Conservation (phyloP, 2,888 invertebrate genomes). For the Zygaena filipendulae region DNA sequence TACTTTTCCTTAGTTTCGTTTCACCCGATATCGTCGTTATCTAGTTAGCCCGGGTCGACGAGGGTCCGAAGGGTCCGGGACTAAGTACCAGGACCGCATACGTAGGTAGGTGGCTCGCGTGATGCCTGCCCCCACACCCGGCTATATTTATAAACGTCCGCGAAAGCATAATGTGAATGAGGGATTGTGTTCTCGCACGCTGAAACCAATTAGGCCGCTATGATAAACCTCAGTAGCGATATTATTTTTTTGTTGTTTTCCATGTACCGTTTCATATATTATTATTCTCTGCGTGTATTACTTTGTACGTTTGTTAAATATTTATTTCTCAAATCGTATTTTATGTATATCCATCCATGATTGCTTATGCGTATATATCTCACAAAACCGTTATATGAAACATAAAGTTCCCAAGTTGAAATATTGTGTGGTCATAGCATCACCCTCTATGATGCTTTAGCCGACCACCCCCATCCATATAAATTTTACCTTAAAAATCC, state of each 20-base stretch:
- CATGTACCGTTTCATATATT: too few species aligned
- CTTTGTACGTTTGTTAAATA: too few species aligned
- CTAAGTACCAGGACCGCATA: slow-evolving; percentile 44
- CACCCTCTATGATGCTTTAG: too few species aligned
- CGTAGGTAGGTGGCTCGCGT: slow-evolving; percentile 33
- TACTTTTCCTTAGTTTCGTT: slow-evolving; percentile 64
- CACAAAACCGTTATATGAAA: too few species aligned
- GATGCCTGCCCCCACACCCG: slow-evolving; percentile 19
- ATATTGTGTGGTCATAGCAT: too few species aligned
- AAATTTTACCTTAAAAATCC: slow-evolving; percentile 69
- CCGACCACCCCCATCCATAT: slow-evolving; percentile 51
- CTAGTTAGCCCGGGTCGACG: slow-evolving; percentile 64
- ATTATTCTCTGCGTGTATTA: too few species aligned
- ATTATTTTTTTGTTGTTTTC: too few species aligned
- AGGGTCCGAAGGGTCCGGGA: slow-evolving; percentile 57
- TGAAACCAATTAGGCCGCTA: slow-evolving; percentile 50
- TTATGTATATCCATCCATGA: too few species aligned
- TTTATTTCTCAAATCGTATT: too few species aligned
- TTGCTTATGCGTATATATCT: too few species aligned
- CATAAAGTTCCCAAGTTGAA: too few species aligned
- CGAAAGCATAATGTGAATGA: slow-evolving; percentile 37
- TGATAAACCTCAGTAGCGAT: slow-evolving; percentile 39
- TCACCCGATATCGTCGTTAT: slow-evolving; percentile 60
- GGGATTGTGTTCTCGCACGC: slow-evolving; percentile 46
- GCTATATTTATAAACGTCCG: slow-evolving; percentile 30